A percentile compares a stretch with the other conserved stretches of the same genome.
These are phyloP conservation scores for Narcine bancroftii DNA, from an alignment of 2,113 vertebrate genomes.

Conservation along the genomic window DNA sequence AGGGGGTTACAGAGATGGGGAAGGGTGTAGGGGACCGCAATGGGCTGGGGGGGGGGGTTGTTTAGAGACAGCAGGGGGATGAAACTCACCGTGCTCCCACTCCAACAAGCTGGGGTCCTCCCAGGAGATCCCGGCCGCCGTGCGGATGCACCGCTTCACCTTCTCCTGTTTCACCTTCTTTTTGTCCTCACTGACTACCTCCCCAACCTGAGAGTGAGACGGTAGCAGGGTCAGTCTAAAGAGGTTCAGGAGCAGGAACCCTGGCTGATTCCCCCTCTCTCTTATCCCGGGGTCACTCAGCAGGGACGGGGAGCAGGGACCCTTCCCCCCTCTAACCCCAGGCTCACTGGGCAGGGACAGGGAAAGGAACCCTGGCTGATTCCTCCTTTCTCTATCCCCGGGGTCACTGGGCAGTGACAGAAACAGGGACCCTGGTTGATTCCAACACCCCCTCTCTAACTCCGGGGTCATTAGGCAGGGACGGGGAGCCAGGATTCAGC, in stretches of 20 bases:
- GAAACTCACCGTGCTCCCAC: slow-evolving; percentile 70
- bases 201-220: slow-evolving; percentile 51
- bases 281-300: too few species aligned
- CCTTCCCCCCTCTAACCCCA: too few species aligned
- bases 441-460: neutral
- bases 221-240: too few species aligned
- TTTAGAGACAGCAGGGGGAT: neutral
- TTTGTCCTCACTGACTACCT: slow-evolving; percentile 68
- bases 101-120: slow-evolving; percentile 79
- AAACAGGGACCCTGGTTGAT: neutral
- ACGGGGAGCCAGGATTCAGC: too few species aligned
- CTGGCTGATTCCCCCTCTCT: slow-evolving; percentile 1
- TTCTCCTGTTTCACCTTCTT: slow-evolving; percentile 72
- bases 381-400: too few species aligned
- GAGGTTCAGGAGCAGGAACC: neutral
- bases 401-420: neutral
- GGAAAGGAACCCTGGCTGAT: too few species aligned
- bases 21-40: too few species aligned
- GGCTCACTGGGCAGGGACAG: too few species aligned
- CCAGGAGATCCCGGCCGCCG: slow-evolving; percentile 75
- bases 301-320: too few species aligned
- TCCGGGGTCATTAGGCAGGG: neutral
- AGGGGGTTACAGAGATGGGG: neutral
- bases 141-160: slow-evolving; percentile 77
- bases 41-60: neutral